phyloP scores from a whole-genome alignment of 2,888 invertebrate genomes.

The Eupithecia centaureata region DNA sequence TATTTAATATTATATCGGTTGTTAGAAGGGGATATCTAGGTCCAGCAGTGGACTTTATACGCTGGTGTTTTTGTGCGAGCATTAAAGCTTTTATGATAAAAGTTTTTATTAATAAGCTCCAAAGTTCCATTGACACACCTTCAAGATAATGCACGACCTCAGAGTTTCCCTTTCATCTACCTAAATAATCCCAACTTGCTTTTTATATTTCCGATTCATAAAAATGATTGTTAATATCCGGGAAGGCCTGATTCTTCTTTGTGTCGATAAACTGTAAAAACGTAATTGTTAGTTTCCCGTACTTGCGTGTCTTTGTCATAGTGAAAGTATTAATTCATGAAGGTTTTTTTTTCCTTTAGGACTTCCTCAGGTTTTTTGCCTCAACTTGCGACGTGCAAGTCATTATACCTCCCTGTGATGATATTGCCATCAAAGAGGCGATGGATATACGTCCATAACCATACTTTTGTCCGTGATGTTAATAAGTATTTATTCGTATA shows the following conservation, averaged over 20 bases:
- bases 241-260: conserved; percentile 69
- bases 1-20: no score
- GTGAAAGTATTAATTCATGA: conserved; percentile 15
- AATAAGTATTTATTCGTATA: neutral
- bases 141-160: conserved; percentile 7
- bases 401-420: neutral
- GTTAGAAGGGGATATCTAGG: no score
- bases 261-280: conserved; percentile 67
- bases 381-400: neutral
- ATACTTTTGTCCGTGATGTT: neutral
- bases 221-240: conserved; percentile 80
- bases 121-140: neutral
- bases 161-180: conserved; percentile 21
- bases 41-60: no score
- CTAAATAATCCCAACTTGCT: conserved; percentile 20
- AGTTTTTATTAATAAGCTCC: neutral
- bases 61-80: no score
- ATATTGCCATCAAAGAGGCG: neutral
- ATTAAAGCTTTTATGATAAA: neutral
- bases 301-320: conserved; percentile 17
- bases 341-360: neutral
- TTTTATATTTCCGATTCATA: conserved; percentile 55
- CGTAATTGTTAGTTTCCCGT: conserved; percentile 63
- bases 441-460: neutral
- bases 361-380: neutral